These are phyloP conservation scores for Campoplex nolae DNA, from an alignment of 2,888 invertebrate species.

Conservation along the genomic window DNA sequence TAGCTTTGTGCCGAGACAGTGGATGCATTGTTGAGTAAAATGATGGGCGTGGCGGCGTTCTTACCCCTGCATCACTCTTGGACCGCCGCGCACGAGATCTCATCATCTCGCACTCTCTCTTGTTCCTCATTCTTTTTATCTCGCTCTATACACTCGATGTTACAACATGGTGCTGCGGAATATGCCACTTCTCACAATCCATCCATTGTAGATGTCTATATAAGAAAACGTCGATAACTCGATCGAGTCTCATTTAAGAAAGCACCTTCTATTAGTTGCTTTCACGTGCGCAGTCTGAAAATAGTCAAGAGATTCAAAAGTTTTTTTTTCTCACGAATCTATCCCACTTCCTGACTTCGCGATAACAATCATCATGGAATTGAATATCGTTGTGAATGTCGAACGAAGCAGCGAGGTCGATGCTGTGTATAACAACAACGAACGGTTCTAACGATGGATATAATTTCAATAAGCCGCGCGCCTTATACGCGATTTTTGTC, in stretches of 20 bases:
- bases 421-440: not conserved
- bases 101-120: slow-evolving; percentile 33
- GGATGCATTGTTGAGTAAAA: slow-evolving; percentile 71
- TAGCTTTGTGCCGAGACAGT: slow-evolving; percentile 79
- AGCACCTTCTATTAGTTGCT: not conserved
- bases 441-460: slow-evolving; percentile 54
- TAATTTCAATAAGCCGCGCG: slow-evolving; percentile 58
- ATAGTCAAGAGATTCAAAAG: not conserved
- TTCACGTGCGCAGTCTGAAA: not conserved
- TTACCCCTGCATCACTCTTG: slow-evolving; percentile 48
- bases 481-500: slow-evolving; percentile 2
- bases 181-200: not conserved
- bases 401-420: not conserved
- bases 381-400: slow-evolving; percentile 17
- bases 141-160: not conserved
- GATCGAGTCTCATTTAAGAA: not conserved
- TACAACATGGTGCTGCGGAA: not conserved
- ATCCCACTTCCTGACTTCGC: not conserved
- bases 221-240: slow-evolving; percentile 3
- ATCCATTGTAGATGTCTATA: not conserved
- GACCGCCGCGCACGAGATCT: slow-evolving; percentile 50
- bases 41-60: slow-evolving; percentile 72
- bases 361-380: not conserved
- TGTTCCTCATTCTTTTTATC: not conserved
- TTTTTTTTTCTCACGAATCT: not conserved